Evolutionary conservation across 2,113 vertebrate genomes (phyloP).

Genomic region (Sceloporus undulatus): DNA sequence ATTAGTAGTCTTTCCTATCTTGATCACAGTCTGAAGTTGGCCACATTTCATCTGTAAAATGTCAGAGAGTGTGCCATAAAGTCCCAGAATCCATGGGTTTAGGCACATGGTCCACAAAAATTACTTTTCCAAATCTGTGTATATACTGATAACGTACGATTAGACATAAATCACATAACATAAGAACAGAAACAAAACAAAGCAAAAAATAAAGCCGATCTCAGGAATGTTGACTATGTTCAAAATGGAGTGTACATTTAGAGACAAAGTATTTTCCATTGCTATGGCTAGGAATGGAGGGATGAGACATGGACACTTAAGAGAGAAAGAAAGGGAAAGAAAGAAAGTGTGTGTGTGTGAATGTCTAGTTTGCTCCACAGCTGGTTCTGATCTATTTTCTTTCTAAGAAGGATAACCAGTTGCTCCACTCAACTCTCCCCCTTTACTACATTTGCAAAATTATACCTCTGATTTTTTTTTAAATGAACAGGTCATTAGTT

Average conservation of each 20-base stretch:
- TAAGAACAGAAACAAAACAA: not conserved
- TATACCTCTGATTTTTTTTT: not conserved
- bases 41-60: too few relatives aligned
- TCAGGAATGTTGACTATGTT: not conserved
- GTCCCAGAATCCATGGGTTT: too few relatives aligned
- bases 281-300: not conserved
- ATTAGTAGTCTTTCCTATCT: too few relatives aligned
- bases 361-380: not conserved
- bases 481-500: not conserved
- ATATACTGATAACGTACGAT: not conserved
- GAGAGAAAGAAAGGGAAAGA: not conserved
- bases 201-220: too few relatives aligned
- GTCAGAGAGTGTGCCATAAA: too few relatives aligned
- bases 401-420: not conserved
- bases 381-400: conserved; percentile 36
- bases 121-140: not conserved
- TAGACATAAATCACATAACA: not conserved
- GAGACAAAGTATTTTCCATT: not conserved
- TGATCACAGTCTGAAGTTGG: too few relatives aligned
- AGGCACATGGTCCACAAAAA: too few relatives aligned
- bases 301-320: not conserved
- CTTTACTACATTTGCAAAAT: not conserved
- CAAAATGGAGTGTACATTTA: not conserved
- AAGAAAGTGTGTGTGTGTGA: not conserved
- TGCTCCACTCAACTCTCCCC: not conserved